Conservation (phyloP, 1,140 invertebrate genomes). For the Pectinophora gossypiella region DNA sequence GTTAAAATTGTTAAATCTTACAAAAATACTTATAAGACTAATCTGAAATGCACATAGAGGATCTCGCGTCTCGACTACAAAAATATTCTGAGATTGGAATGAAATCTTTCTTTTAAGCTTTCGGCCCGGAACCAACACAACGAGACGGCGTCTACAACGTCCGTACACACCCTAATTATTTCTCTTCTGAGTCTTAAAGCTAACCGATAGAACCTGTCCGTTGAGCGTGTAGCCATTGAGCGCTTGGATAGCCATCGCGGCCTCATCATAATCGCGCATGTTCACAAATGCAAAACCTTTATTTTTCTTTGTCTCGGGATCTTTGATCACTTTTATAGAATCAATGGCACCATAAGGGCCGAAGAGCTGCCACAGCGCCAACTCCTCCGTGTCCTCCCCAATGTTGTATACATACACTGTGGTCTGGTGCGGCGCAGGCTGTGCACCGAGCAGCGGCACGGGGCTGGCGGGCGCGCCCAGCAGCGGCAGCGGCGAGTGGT, state of each 20-base stretch:
- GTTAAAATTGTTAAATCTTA: conserved; percentile 72
- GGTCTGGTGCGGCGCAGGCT: conserved; percentile 58
- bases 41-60: conserved; percentile 71
- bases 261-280: conserved; percentile 99
- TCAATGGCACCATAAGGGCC: conserved; percentile 99
- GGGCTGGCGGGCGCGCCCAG: conserved; percentile 62
- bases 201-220: conserved; percentile 98
- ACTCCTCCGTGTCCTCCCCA: conserved; percentile 98
- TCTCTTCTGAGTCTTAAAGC: conserved; percentile 95
- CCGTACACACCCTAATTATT: conserved; percentile 57
- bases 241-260: conserved; percentile 96
- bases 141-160: conserved; percentile 51
- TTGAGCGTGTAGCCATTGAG: conserved; percentile 98
- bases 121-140: conserved; percentile 61
- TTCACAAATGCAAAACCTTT: conserved; percentile 99
- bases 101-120: conserved; percentile 62
- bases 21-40: conserved; percentile 74
- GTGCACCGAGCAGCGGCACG: conserved; percentile 53
- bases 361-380: conserved; percentile 99
- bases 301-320: conserved; percentile 98
- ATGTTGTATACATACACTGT: conserved; percentile 93
- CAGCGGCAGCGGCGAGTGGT: conserved; percentile 60
- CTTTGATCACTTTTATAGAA: conserved; percentile 98
- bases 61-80: conserved; percentile 71
- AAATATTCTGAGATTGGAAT: conserved; percentile 75